Percentiles rank a stretch among this genome's conserved stretches.
phyloP scores from a whole-genome alignment of 2,888 invertebrate genomes.

The Willowsia nigromaculata region DNA sequence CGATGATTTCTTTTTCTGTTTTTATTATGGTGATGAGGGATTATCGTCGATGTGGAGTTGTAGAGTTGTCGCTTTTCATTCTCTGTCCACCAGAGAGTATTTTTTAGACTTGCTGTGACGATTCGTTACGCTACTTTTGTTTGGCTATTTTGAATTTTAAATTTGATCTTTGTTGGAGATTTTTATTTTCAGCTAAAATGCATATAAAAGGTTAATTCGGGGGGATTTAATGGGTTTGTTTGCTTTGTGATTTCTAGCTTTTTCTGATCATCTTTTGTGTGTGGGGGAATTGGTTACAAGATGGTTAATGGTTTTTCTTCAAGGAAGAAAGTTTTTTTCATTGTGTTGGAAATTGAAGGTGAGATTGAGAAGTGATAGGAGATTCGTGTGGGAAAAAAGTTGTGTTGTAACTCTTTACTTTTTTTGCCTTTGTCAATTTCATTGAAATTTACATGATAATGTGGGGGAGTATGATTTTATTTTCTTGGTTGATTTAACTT shows the following conservation, averaged over 20 bases:
- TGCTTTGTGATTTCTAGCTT: background rate
- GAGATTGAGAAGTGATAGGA: background rate
- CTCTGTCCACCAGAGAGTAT: background rate
- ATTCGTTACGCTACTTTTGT: background rate
- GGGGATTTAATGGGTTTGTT: background rate
- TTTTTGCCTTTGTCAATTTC: background rate
- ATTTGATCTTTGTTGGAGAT: background rate
- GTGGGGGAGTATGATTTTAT: background rate
- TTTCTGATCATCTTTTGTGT: too few species aligned
- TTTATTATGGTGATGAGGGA: background rate
- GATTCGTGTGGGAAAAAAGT: background rate
- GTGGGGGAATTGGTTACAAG: too few species aligned
- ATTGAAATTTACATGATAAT: background rate
- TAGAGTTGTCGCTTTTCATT: background rate
- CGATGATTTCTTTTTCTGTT: background rate
- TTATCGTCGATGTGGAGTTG: background rate
- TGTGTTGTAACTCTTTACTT: background rate
- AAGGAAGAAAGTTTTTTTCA: background rate
- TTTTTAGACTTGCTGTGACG: background rate
- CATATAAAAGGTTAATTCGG: background rate
- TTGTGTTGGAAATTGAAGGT: background rate
- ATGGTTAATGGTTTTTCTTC: too few species aligned
- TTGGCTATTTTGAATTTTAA: background rate
- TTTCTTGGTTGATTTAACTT: too few species aligned
- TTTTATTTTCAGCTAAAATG: background rate